These are phyloP conservation scores for Hydrolagus colliei DNA, from an alignment of 2,797 vertebrate species.

Conservation along the genomic window DNA sequence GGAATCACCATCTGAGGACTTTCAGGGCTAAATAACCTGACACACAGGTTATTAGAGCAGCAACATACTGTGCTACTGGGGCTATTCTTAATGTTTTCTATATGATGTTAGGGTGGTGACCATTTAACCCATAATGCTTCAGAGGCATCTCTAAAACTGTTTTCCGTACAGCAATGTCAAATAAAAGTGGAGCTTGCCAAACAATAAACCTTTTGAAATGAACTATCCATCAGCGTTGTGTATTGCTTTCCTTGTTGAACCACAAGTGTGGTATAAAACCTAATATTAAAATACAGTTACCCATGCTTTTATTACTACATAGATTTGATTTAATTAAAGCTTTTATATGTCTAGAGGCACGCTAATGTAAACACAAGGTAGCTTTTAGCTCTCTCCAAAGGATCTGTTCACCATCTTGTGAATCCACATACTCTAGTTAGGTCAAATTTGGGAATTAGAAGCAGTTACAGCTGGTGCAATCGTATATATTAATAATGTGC, in stretches of 20 bases:
- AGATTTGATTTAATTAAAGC: not conserved
- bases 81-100: not conserved
- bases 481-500: constrained; percentile 4
- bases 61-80: too few relatives aligned
- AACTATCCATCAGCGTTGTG: not conserved
- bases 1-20: not conserved
- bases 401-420: constrained; percentile 2
- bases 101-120: not conserved
- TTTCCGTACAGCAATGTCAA: not conserved
- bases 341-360: not conserved
- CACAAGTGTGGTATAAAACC: not conserved
- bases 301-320: not conserved
- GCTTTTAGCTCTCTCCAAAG: not conserved
- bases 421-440: not conserved
- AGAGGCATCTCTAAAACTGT: not conserved
- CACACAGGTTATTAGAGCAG: not conserved
- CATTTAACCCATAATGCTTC: not conserved
- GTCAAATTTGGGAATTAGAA: not conserved
- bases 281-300: not conserved
- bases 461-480: not conserved
- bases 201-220: not conserved
- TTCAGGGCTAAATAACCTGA: not conserved
- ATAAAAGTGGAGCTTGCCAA: not conserved
- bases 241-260: not conserved
- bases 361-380: not conserved